Evolutionary conservation across 2,113 vertebrate species (phyloP).

Genomic region (Agelaius phoeniceus): DNA sequence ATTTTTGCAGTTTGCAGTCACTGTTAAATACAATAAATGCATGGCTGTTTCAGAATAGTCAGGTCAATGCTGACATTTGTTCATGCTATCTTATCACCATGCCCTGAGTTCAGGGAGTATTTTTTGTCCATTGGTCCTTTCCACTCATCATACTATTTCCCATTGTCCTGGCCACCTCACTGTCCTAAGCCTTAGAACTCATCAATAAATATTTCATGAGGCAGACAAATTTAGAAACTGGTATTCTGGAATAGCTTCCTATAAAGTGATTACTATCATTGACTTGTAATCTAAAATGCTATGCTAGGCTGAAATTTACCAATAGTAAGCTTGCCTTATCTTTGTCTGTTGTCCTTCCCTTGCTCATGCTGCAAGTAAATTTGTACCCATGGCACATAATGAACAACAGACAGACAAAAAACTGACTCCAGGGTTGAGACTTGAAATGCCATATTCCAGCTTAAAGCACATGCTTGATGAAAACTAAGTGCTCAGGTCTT

Average conservation of each 20-base stretch:
- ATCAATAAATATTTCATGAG: neutral
- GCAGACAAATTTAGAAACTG: conserved; percentile 2
- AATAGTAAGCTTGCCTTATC: conserved; percentile 11
- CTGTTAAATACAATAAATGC: neutral
- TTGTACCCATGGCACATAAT: neutral
- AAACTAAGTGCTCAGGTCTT: neutral
- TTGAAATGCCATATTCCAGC: neutral
- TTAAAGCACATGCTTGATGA: neutral
- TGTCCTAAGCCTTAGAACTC: neutral
- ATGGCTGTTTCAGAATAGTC: neutral
- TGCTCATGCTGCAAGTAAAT: neutral
- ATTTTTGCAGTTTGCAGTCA: neutral
- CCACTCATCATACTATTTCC: neutral
- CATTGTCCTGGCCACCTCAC: neutral
- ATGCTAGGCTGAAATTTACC: conserved; percentile 16
- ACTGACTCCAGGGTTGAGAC: neutral
- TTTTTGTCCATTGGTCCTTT: neutral
- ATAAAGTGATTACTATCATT: conserved; percentile 9
- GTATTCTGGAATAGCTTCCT: conserved; percentile 15
- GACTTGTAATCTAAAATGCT: conserved; percentile 35
- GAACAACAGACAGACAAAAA: neutral
- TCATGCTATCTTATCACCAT: neutral
- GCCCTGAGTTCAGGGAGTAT: neutral
- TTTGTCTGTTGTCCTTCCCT: neutral
- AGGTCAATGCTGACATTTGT: neutral